A percentile compares a stretch with the other conserved stretches of the same genome.
These are phyloP conservation scores for Merodon equestris DNA, from an alignment of 2,888 invertebrate species.

Conservation along the genomic window DNA sequence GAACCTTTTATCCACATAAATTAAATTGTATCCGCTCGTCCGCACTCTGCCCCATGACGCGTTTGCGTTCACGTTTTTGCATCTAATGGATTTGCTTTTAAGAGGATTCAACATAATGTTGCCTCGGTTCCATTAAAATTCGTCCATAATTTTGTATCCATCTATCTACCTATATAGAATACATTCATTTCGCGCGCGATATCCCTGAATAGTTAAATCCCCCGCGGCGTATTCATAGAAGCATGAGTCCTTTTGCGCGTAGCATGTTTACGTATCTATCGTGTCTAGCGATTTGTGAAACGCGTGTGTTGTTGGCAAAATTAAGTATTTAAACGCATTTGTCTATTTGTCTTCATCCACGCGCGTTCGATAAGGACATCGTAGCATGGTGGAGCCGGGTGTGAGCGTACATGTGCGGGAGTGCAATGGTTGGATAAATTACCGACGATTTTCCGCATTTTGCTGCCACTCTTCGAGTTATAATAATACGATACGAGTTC, in stretches of 20 bases:
- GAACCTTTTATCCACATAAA: constrained; percentile 1
- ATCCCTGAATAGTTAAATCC: too few relatives aligned
- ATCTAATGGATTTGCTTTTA: constrained; percentile 29
- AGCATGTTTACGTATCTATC: not conserved
- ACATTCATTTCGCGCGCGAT: too few relatives aligned
- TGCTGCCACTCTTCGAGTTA: constrained; percentile 26
- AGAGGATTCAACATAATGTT: not conserved
- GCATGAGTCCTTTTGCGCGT: not conserved
- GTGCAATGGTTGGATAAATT: constrained; percentile 47
- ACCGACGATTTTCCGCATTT: constrained; percentile 38
- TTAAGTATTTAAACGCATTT: constrained; percentile 32
- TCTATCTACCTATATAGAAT: too few relatives aligned
- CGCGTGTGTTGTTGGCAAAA: constrained; percentile 6
- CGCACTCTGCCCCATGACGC: too few relatives aligned
- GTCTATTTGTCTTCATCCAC: not conserved
- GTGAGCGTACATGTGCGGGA: constrained; percentile 1
- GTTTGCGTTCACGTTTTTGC: too few relatives aligned
- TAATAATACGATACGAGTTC: constrained; percentile 7
- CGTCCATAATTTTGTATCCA: not conserved
- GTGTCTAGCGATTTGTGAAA: too few relatives aligned
- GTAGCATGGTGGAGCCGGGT: too few relatives aligned
- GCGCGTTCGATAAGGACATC: not conserved
- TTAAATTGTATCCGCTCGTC: not conserved
- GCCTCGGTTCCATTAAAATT: not conserved
- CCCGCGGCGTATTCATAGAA: not conserved